A percentile compares a stretch with the other conserved stretches of the same genome.
phyloP scores from a whole-genome alignment of 2,888 invertebrate species.

The Gymnocheta viridis region DNA sequence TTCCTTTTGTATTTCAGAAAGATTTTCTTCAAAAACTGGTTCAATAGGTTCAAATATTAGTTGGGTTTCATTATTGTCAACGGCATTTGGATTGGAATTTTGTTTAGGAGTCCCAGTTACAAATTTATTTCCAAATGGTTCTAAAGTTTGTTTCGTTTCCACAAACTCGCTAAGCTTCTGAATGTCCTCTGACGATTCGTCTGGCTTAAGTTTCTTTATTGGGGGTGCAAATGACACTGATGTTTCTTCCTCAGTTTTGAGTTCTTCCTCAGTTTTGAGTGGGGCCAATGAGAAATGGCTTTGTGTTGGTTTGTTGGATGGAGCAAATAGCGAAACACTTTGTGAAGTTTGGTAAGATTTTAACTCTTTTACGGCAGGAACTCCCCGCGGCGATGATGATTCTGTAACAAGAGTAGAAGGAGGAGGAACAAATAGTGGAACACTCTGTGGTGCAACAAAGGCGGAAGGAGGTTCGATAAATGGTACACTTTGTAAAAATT shows the following conservation, averaged over 20 bases:
- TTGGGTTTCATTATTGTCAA: conserved; percentile 40
- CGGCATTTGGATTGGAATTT: not conserved
- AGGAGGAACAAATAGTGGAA: conserved; percentile 3
- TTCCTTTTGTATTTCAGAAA: not conserved
- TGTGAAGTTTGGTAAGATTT: conserved; percentile 11
- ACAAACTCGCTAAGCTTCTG: not conserved
- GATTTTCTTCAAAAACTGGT: conserved; percentile 41
- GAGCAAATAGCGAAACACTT: not conserved
- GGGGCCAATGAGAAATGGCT: not conserved
- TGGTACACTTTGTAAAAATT: not conserved
- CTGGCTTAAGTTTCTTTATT: conserved; percentile 7
- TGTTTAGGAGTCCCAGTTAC: not conserved
- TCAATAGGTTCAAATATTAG: conserved; percentile 72
- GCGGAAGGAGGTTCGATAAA: not conserved
- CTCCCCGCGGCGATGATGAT: not conserved
- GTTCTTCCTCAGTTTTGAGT: too few species aligned
- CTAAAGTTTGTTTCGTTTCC: not conserved
- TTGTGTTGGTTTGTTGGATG: conserved; percentile 2
- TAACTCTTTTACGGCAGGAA: not conserved
- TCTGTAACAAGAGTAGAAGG: not conserved
- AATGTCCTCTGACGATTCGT: not conserved
- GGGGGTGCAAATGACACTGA: not conserved
- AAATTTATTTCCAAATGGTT: conserved; percentile 3
- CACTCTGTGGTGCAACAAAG: conserved; percentile 23
- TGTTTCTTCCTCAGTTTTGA: not conserved